Evolutionary conservation across 2,888 invertebrate species (phyloP), one percentile per base, ranked within the genome.

Genomic region (Mythimna loreyi): DNA sequence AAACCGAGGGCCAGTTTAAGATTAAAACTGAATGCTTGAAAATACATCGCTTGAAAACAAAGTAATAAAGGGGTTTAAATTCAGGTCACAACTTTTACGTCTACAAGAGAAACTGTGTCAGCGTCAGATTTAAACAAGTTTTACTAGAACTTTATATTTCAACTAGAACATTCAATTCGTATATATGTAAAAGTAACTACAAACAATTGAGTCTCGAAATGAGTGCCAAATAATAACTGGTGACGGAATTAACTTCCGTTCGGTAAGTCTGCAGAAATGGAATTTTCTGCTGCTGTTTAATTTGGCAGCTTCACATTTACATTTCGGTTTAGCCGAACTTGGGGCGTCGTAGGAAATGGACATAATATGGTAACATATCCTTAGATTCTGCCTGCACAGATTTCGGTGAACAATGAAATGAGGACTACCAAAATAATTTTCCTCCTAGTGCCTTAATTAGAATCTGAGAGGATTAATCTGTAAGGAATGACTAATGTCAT

Each of bases 61-160:
- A 33, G 9, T 59, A 52, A 21, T 45, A 40, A 40, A n/a, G 11
- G 5, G 16, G 28, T 65, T 57, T 3, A 45, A 30, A 73, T 73
- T 57, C 28, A 73, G 25, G 19, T 57, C 57, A 57, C 45, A 64
- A 19, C n/a, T 57, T 28, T 45, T 21, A 70, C n/a, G 30, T 61
- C 23, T 45, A 61, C 52, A 55, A 61, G 21, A 30, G 23, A 57
- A 73, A 65, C 11, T 21, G 36, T 57, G 36, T 30, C n/a, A 47
- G 36, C 45, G 36, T 11, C 16, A 53, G 23, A 30, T 28, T 11
- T 28, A 50, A 49, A 72, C 13, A 62, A 56, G 33, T 43, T 72
- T 33, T 16, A 64, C 72, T 63, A 23, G 23, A 16, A 71, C 49
- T 63, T 56, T 72, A 45, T 72, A 25, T 30, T 52, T 57, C 9